Base-by-base conservation (phyloP, 1,140 invertebrate species). In the Eriosoma lanigerum region DNA sequence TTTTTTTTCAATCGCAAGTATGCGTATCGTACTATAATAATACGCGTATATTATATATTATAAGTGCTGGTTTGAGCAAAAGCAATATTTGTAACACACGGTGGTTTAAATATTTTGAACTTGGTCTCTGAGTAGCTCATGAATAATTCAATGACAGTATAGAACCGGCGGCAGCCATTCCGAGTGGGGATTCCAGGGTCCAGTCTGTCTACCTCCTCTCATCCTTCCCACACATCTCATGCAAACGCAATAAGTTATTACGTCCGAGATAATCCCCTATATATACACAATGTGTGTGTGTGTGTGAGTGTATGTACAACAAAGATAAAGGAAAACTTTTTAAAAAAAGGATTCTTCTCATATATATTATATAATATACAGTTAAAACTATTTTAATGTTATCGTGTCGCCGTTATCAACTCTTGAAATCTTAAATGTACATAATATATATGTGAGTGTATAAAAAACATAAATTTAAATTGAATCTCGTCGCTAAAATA, bases 91-190 rank as follows among this genome's bases (percentile, higher is more conserved):
- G 56, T 78, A 62, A 78, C 56, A 29, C 72, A 78, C 60, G 73
- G 38, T 17, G 56, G 75, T 78, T 78, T 78, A 60, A 78, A 78
- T 38, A 38, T 38, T 78, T 78, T 78, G 56, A 78, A 78, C 75
- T 78, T 78, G 19, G 75, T 78, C 17, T 78, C 24, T 60, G 75
- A 78, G 75, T 78, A 56, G 32, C 54, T 78, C 75, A 78, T 78
- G 75, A 78, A 78, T 78, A 78, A 78, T 78, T 78, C 75, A 78
- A 78, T 78, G 75, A 78, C 75, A 78, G 56, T 62, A 78, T 62
- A 78, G 75, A 38, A 78, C 38, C 38, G 26, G 56, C 38, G 75
- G 75, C 52, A 46, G 75, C 32, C 54, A 78, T 78, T 78, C 32
- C 60, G 24, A 78, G 75, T 78, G 75, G 75, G 75, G 75, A 78